Conservation (phyloP, 2,888 invertebrate genomes). For the Tipula helvola region DNA sequence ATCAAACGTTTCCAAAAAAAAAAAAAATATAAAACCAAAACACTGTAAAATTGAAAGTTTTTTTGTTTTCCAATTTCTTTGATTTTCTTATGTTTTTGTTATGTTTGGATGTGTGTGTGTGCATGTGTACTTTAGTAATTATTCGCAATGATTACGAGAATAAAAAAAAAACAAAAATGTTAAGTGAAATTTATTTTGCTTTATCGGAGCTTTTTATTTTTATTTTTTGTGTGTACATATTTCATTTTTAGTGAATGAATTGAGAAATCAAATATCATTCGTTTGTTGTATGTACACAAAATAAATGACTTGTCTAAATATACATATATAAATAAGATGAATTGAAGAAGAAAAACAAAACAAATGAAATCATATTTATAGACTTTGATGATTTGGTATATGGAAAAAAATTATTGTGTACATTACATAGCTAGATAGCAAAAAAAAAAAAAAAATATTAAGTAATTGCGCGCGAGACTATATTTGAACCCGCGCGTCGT, state of each 20-base stretch:
- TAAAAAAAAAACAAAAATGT: neutral
- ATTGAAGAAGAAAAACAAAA: neutral
- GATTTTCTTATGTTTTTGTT: neutral
- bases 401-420: neutral
- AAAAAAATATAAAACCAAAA: neutral
- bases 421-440: neutral
- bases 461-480: neutral
- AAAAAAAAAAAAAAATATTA: neutral
- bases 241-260: neutral
- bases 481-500: neutral
- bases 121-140: neutral
- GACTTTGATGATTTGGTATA: neutral
- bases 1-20: neutral
- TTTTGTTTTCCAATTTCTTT: neutral
- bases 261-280: neutral
- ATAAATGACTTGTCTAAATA: neutral
- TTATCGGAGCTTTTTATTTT: neutral
- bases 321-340: neutral
- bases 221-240: neutral
- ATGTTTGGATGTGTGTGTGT: neutral
- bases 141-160: neutral
- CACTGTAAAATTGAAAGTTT: neutral
- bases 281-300: neutral
- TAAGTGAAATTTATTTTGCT: neutral
- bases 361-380: neutral